Conservation (phyloP, 2,113 vertebrate species). For the Pluvialis apricaria region DNA sequence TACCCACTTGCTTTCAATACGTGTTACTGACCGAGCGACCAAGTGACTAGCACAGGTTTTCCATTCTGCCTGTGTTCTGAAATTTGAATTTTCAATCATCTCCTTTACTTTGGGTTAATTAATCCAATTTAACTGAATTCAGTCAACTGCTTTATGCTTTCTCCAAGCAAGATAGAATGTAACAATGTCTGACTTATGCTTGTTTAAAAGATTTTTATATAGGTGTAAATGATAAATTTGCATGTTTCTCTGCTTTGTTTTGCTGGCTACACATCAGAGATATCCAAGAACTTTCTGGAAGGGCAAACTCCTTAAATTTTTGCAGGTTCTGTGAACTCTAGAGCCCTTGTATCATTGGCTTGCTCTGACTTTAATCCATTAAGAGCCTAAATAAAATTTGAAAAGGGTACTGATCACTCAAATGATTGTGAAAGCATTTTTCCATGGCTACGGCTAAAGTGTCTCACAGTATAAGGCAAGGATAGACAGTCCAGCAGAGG, state of each 20-base stretch:
- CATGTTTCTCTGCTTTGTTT: background rate
- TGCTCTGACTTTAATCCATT: background rate
- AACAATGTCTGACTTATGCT: background rate
- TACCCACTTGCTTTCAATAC: background rate
- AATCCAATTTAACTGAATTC: background rate
- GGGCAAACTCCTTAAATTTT: background rate
- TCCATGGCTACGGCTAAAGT: background rate
- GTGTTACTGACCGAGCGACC: background rate
- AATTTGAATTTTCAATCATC: background rate
- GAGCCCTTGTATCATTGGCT: background rate
- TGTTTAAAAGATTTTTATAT: background rate
- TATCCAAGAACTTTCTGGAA: background rate
- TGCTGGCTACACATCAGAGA: background rate
- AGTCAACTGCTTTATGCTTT: background rate
- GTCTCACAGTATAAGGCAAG: background rate
- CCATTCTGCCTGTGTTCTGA: background rate
- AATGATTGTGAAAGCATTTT: background rate
- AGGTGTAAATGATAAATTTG: background rate
- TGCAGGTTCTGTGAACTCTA: background rate
- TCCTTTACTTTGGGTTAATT: background rate
- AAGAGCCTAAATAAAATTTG: background rate
- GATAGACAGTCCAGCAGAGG: background rate
- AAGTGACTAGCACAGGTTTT: background rate
- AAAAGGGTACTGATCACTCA: background rate
- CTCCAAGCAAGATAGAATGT: background rate